Evolutionary conservation across 1,140 invertebrate genomes (phyloP).

Genomic region (Delia radicum): DNA sequence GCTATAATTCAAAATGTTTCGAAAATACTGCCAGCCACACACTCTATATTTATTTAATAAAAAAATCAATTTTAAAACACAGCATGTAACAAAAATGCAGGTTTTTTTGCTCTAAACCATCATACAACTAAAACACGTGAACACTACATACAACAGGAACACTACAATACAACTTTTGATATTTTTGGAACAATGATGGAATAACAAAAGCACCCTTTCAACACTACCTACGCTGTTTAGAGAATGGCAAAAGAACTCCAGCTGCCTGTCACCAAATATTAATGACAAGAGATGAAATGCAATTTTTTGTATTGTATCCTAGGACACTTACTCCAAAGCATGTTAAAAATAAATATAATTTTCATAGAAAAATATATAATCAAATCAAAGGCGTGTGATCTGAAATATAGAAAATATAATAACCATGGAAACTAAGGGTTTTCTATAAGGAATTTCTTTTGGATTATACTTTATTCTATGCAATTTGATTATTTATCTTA

Average conservation of each 20-base stretch:
- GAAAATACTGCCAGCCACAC: background rate
- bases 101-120: background rate
- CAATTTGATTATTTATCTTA: constrained; percentile 2
- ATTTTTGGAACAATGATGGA: background rate
- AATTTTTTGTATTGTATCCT: background rate
- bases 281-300: background rate
- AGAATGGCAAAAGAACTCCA: background rate
- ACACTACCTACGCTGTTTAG: background rate
- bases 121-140: background rate
- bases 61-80: constrained; percentile 4
- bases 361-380: background rate
- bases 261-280: background rate
- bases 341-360: background rate
- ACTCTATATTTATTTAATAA: constrained; percentile 12
- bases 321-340: no score
- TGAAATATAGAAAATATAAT: background rate
- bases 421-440: background rate
- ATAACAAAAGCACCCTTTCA: background rate
- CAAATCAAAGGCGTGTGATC: background rate
- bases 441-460: background rate
- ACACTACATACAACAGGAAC: background rate
- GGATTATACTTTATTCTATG: background rate
- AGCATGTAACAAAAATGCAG: background rate
- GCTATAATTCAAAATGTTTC: background rate
- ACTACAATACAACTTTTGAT: no score